Base-by-base conservation (phyloP, 1,140 invertebrate genomes). In the Akabosia matsudoensis region DNA sequence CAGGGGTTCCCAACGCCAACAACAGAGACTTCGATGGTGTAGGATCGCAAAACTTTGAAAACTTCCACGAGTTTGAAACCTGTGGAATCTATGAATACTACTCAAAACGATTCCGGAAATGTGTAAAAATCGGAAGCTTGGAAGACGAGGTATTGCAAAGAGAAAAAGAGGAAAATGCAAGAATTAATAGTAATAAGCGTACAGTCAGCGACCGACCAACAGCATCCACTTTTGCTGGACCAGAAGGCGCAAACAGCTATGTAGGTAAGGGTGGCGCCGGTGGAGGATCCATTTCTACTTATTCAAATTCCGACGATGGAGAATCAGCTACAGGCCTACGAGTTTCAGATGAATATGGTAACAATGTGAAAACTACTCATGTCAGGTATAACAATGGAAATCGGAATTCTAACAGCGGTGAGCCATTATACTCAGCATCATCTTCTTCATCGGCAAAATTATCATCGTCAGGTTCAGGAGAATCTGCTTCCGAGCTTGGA, bases 61-160 rank as follows among this genome's bases (percentile, higher is more conserved):
- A 30, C 10, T 14, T 30, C 10, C 28, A 30, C 31, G 61, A 67
- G n/a, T 67, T 67, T 67, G 61, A 67, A 30, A 30, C 28, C 7
- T 67, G 61, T 30, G 28, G 61, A 2, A 30, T 67, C 4, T 67
- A 67, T n/a, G 61, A 28, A 30, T 67, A 67, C 61, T 67, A 67
- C 28, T 67, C 61, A 2, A 67, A 31, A 10, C 2, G 30, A 31
- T 67, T 67, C 61, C 28, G 61, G 24, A 28, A 31, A 67, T 67
- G 61, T n/a, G 30, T 67, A 2, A 2, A 30, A 31, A 16, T 67
- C 31, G 61, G 61, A 4, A 67, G 61, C 31, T 10, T n/a, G n/a
- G 61, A 67, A 30, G 61, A 67, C 22, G 61, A 67, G 28, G 24
- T 30, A 31, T 10, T 67, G 7, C 3, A 67, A 31, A 28, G 61